A percentile compares a stretch with the other conserved stretches of the same genome.
These are phyloP conservation scores for Stigmatopora nigra DNA, from an alignment of 2,113 vertebrate genomes.

Conservation along the genomic window DNA sequence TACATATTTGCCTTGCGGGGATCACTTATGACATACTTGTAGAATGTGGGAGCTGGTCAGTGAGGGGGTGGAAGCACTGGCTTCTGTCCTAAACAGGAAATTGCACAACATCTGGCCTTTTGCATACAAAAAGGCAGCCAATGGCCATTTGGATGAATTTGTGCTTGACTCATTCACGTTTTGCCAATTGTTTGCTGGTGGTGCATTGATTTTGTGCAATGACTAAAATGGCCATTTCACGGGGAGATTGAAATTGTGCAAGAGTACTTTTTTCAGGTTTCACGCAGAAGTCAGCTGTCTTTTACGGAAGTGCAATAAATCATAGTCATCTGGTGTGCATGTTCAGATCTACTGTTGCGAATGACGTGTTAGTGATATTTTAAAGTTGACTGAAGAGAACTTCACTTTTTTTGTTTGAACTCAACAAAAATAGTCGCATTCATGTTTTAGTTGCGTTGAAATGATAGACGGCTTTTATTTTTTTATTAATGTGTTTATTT, in stretches of 20 bases:
- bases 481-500: no score
- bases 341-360: neutral
- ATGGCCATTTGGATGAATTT: constrained; percentile 14
- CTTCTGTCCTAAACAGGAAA: constrained; percentile 61
- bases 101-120: constrained; percentile 65
- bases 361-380: neutral
- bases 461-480: no score
- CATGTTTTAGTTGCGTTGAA: no score
- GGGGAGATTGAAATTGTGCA: neutral
- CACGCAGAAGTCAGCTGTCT: constrained; percentile 2
- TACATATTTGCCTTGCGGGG: constrained; percentile 41
- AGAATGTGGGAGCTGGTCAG: constrained; percentile 33
- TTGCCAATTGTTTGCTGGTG: constrained; percentile 14
- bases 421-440: no score
- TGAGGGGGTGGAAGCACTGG: constrained; percentile 38
- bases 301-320: neutral
- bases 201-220: neutral
- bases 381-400: neutral
- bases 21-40: constrained; percentile 28
- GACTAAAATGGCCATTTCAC: neutral
- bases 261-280: neutral
- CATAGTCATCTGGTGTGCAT: neutral
- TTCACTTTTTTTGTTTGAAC: neutral
- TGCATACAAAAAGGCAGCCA: constrained; percentile 41
- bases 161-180: constrained; percentile 37